A percentile compares a stretch with the other conserved stretches of the same genome.
Conservation (phyloP, 2,797 vertebrate genomes). For the Acomys russatus region DNA sequence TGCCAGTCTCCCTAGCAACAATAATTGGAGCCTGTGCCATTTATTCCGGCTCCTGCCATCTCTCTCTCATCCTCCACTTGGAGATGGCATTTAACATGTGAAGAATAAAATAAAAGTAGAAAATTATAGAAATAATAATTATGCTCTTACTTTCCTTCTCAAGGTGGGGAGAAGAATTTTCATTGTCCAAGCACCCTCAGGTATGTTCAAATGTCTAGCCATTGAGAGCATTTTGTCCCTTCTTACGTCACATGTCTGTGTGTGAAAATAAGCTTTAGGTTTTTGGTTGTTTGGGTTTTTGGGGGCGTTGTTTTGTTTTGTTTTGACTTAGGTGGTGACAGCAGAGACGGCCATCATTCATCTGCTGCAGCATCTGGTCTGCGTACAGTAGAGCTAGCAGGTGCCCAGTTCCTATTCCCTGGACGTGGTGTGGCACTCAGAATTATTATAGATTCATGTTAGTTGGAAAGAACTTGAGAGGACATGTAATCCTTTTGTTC, state of each 20-base stretch:
- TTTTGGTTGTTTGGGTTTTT: neutral
- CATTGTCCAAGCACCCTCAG: conserved; percentile 96
- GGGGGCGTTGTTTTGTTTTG: no score
- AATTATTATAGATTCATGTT: conserved; percentile 34
- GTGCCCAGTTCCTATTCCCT: neutral
- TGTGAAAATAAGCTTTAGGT: neutral
- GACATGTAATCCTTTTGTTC: conserved; percentile 32
- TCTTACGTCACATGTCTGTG: neutral
- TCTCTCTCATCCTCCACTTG: conserved; percentile 2
- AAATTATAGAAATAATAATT: conserved; percentile 51
- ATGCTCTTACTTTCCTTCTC: conserved; percentile 75
- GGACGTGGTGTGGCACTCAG: neutral
- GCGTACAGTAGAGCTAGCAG: neutral
- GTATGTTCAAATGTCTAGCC: conserved; percentile 86
- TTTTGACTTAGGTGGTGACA: neutral
- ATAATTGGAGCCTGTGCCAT: neutral
- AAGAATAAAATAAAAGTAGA: conserved; percentile 31
- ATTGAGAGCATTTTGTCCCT: conserved; percentile 14
- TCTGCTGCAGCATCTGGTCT: neutral
- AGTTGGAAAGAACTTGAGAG: conserved; percentile 17
- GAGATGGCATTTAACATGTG: conserved; percentile 7
- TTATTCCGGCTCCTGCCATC: neutral
- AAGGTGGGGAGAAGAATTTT: conserved; percentile 99
- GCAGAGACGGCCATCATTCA: neutral
- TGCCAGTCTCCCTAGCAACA: neutral